These are phyloP conservation scores for Tenthredo mesomela DNA, from an alignment of 2,888 invertebrate species.

Conservation along the genomic window DNA sequence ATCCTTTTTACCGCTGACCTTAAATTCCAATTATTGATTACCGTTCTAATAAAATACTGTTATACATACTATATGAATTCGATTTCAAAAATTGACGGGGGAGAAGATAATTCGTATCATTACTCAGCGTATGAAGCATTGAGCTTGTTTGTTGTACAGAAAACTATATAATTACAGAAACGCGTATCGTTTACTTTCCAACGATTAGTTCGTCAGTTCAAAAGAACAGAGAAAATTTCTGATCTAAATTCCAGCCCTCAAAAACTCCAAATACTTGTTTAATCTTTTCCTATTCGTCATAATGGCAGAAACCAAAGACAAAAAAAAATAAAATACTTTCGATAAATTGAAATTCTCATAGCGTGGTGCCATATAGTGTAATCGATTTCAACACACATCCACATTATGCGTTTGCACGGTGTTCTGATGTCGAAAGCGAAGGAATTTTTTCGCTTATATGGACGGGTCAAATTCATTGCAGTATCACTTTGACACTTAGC, in stretches of 20 bases:
- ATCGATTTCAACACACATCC: slow-evolving; percentile 15
- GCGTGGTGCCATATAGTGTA: background rate
- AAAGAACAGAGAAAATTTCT: background rate
- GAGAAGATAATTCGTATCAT: too few relatives aligned
- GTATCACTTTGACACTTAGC: background rate
- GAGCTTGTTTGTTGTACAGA: too few relatives aligned
- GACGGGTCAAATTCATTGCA: background rate
- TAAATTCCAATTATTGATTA: background rate
- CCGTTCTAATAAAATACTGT: too few relatives aligned
- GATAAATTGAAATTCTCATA: background rate
- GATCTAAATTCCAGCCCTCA: background rate
- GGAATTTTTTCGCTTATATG: background rate
- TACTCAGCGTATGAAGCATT: too few relatives aligned
- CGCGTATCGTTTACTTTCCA: background rate
- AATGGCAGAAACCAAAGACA: background rate
- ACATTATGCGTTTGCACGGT: slow-evolving; percentile 14
- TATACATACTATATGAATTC: too few relatives aligned
- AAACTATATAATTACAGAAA: too few relatives aligned
- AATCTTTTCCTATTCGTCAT: background rate
- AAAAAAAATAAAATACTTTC: background rate
- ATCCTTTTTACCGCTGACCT: background rate
- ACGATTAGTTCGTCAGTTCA: background rate
- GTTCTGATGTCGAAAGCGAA: background rate
- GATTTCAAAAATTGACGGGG: too few relatives aligned
- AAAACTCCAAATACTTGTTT: background rate